These are phyloP conservation scores for Etheostoma spectabile DNA, from an alignment of 2,113 vertebrate genomes.

Conservation along the genomic window DNA sequence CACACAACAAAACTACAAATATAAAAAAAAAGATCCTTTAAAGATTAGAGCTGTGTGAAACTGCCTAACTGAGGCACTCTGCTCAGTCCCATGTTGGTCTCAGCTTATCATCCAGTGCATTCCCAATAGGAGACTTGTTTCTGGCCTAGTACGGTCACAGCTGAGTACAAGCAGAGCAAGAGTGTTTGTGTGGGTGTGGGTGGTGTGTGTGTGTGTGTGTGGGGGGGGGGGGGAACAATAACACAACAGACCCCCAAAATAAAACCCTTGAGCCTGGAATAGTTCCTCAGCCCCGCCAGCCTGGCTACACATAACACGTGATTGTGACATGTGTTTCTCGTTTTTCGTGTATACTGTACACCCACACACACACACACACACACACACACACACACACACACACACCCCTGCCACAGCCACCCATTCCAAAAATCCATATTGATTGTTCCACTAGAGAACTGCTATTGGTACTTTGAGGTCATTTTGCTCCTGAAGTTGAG, in stretches of 20 bases:
- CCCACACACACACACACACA: conserved; percentile 13
- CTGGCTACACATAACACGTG: conserved; percentile 70
- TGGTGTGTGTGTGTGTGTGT: background rate
- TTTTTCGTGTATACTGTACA: conserved; percentile 33
- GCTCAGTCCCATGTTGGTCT: background rate
- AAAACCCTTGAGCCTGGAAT: conserved; percentile 70
- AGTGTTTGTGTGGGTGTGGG: background rate
- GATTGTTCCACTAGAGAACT: conserved; percentile 61
- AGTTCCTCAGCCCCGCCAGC: conserved; percentile 59
- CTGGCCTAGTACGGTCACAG: conserved; percentile 11
- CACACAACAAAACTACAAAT: background rate
- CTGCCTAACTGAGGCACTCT: background rate
- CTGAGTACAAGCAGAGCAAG: conserved; percentile 31
- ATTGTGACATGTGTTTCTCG: conserved; percentile 67
- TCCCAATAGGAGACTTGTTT: conserved; percentile 17
- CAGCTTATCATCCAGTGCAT: background rate
- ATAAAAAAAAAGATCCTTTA: background rate
- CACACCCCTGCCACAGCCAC: conserved; percentile 21
- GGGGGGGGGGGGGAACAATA: conserved; percentile 54
- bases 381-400: background rate
- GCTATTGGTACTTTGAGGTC: conserved; percentile 24
- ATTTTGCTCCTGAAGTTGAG: background rate
- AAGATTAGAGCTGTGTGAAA: background rate
- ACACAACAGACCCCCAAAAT: conserved; percentile 73
- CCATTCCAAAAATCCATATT: conserved; percentile 61